These are phyloP conservation scores for Drosophila austrosaltans DNA, from an alignment of 2,888 invertebrate genomes.

Conservation along the genomic window DNA sequence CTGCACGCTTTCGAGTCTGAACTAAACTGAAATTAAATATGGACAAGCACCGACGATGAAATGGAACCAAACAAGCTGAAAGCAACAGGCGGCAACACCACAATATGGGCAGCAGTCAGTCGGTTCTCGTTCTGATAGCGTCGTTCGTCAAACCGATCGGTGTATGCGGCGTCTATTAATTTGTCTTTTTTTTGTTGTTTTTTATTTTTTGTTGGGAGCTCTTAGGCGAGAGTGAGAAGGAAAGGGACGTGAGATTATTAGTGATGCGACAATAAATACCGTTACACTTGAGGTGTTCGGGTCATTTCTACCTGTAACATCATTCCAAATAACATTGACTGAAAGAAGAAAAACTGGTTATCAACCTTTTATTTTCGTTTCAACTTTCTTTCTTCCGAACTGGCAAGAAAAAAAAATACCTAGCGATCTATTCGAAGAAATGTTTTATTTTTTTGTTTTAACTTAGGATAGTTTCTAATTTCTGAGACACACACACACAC, in stretches of 20 bases:
- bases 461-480: constrained; percentile 52
- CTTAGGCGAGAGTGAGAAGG: constrained; percentile 2
- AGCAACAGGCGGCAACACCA: constrained; percentile 28
- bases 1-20: constrained; percentile 65
- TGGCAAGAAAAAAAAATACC: not conserved
- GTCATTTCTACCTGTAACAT: not conserved
- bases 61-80: constrained; percentile 31
- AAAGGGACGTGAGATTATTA: constrained; percentile 1
- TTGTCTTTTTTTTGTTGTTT: not conserved
- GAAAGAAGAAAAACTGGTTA: constrained; percentile 12
- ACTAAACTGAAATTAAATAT: constrained; percentile 72
- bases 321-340: not conserved
- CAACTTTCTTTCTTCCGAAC: constrained; percentile 12
- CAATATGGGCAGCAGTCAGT: not conserved
- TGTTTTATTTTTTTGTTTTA: not conserved
- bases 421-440: not conserved
- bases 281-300: constrained; percentile 54
- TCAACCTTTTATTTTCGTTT: constrained; percentile 1
- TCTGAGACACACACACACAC: constrained; percentile 46
- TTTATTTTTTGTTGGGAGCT: not conserved
- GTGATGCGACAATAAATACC: constrained; percentile 12
- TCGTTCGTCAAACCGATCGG: constrained; percentile 6
- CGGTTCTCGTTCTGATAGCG: constrained; percentile 5
- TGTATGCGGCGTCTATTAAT: not conserved
- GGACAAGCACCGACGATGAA: constrained; percentile 57